phyloP scores from a whole-genome alignment of 2,113 vertebrate genomes.

The Malurus melanocephalus region DNA sequence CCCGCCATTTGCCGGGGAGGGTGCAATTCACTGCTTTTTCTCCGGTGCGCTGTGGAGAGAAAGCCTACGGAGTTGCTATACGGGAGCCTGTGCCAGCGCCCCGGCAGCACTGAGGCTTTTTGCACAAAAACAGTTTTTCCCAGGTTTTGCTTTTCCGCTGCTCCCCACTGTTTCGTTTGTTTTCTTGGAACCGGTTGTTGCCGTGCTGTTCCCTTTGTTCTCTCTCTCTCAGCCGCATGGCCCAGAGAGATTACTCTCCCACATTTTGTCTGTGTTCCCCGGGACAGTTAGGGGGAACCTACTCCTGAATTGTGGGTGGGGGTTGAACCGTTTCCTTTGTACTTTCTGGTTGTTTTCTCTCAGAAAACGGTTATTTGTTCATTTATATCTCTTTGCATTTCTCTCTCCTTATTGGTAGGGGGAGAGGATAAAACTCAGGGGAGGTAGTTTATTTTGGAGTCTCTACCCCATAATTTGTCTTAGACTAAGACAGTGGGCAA shows the following conservation, averaged over 20 bases:
- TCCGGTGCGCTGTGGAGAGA: accelerated
- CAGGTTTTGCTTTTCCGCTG: background rate
- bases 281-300: background rate
- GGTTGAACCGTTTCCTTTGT: background rate
- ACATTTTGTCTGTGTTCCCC: too few relatives aligned
- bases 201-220: background rate
- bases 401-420: background rate
- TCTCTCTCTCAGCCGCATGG: background rate
- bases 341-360: background rate
- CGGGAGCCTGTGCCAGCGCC: background rate
- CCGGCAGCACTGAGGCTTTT: background rate
- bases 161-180: background rate
- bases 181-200: background rate
- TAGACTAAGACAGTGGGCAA: background rate
- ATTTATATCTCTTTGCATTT: background rate
- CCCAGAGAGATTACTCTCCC: background rate
- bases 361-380: background rate
- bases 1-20: background rate
- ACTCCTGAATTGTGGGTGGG: background rate
- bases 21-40: accelerated
- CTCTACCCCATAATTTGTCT: background rate
- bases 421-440: background rate
- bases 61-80: background rate
- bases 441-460: background rate
- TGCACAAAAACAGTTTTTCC: accelerated